Base-by-base conservation (phyloP, 2,888 invertebrate genomes). In the Gibbula magus region DNA sequence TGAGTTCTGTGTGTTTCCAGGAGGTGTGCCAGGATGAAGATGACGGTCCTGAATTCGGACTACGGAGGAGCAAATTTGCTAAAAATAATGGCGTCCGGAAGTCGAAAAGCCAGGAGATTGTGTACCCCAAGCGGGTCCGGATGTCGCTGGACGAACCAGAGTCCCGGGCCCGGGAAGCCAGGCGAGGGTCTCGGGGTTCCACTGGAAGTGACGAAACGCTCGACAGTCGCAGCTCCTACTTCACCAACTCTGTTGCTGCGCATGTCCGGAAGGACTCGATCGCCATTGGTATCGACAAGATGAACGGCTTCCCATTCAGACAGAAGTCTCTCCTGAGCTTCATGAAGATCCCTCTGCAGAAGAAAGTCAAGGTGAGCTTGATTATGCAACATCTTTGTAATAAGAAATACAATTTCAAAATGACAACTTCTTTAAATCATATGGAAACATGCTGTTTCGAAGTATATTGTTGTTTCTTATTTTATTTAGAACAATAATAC, bases 221-320 rank as follows among this genome's bases (percentile, higher is more conserved):
- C 20, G 74, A 39, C 45, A 51, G 56, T n/a, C 70, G 70, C 52
- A 75, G 67, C 73, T 51, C 83, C 77, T 51, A 29, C 74, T 16
- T 56, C 32, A 18, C 79, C 51, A n/a, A 80, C 74, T 75, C 76
- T 0, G 77, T 83, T 2, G 82, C 84, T 7, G 83, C 86, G 13
- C 87, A 87, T 75, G 81, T 89, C 0, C 80, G 87, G 54, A 86
- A 86, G 61, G 88, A 89, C 75, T 89, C 89, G 0, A 86, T 89
- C 20, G 89, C 88, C 2, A 70, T 89, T 45, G 87, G 87, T 74
- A 85, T 83, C 56, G 85, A 86, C 76, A 86, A 86, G 70, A 78
- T 87, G 53, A 85, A 84, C 10, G 81, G 83, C 4, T 79, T 86
- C 16, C 80, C 79, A 0, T 83, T 79, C 16, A 52, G 77, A 25